Base-by-base conservation (phyloP, 2,888 invertebrate genomes). In the Lathronympha strigana region DNA sequence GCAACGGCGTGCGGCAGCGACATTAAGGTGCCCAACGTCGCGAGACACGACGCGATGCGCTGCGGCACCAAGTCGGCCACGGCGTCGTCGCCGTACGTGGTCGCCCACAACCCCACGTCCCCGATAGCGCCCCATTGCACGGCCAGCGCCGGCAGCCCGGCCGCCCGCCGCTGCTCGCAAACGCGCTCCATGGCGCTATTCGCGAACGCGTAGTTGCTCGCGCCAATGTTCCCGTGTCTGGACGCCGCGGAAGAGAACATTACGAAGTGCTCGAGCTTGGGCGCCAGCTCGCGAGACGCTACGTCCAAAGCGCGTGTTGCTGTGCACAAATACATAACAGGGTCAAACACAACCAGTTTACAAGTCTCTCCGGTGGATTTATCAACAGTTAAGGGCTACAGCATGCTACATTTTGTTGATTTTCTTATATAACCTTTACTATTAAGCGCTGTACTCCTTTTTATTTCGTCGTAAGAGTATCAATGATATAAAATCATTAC, bases 121-220 rank as follows among this genome's bases (percentile, higher is more conserved):
- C 84, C 99, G 78, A 99, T 97, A 67, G 99, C 99, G 72, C 99
- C 99, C 99, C 99, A 99, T 88, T 99, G 99, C 76, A 99, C 97
- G 43, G 99, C 98, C 55, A 96, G 83, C 19, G 83, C 99, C 28
- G 98, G 98, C 73, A 98, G 93, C 53, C 98, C 97, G 76, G 95
- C 95, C 45, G 93, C 93, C 87, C 95, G 96, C 66, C 98, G 94
- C 67, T 93, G 94, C 92, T 98, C 45, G 21, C 21, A 47, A 96
- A 96, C 21, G 4, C 45, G 45, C 45, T 45, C 45, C 45, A 45
- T 13, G 19, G 21, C 45, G 0, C 98, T 98, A 92, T 99, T 99
- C 60, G 99, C 98, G 75, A 97, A 94, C 62, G 99, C 99, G 84
- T 99, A 99, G 92, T 99, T 99, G 68, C 96, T 94, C 92, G 99